Conservation (phyloP, 2,888 invertebrate species). For the Lycaena phlaeas region DNA sequence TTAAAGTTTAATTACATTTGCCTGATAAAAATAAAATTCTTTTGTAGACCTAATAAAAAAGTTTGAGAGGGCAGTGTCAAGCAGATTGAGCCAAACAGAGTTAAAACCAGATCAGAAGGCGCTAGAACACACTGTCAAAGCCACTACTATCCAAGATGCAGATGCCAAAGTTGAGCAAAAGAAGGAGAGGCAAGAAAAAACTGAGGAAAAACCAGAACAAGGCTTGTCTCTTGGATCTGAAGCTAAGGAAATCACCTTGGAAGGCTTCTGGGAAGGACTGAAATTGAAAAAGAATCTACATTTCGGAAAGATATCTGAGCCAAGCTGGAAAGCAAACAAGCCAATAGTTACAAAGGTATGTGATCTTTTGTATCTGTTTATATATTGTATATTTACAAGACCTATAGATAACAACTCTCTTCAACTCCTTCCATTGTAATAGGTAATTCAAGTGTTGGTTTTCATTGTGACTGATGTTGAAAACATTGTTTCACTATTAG, state of each 20-base stretch:
- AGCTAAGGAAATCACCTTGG: constrained; percentile 45
- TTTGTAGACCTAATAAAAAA: constrained; percentile 42
- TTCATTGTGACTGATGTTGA: too few species aligned
- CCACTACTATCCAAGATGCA: constrained; percentile 29
- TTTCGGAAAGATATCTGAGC: constrained; percentile 55
- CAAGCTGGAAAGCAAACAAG: constrained; percentile 51
- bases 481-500: too few species aligned
- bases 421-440: too few species aligned
- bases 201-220: constrained; percentile 29
- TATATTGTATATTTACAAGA: too few species aligned
- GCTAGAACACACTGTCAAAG: constrained; percentile 21
- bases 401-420: too few species aligned
- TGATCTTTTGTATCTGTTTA: too few species aligned
- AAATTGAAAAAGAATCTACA: constrained; percentile 51
- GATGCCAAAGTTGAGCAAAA: constrained; percentile 19
- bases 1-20: too few species aligned
- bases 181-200: constrained; percentile 17
- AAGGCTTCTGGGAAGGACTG: constrained; percentile 50
- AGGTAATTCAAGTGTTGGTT: too few species aligned
- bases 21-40: constrained; percentile 1
- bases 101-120: constrained; percentile 21
- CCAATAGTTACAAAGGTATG: constrained; percentile 51
- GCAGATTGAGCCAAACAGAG: constrained; percentile 25
- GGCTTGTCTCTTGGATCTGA: constrained; percentile 38
- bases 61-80: constrained; percentile 43